Percentiles rank a stretch among this genome's conserved stretches.
Conservation (phyloP, 2,797 vertebrate species). For the Meriones psammophilus region DNA sequence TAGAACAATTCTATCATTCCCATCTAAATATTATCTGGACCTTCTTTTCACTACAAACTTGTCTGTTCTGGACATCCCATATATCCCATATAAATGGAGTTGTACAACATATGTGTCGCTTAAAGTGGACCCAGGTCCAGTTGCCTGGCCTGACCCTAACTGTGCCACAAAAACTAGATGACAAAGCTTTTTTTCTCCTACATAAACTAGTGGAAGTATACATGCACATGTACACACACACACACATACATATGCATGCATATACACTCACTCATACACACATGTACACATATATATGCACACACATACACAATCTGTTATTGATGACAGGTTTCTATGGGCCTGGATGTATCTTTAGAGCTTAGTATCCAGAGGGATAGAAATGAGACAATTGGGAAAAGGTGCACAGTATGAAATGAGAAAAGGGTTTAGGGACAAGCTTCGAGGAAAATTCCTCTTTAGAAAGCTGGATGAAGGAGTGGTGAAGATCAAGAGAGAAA, state of each 20-base stretch:
- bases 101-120: background rate
- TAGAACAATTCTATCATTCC: background rate
- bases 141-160: background rate
- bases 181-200: background rate
- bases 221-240: background rate
- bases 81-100: background rate
- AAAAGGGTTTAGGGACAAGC: background rate
- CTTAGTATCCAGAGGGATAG: background rate
- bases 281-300: accelerated
- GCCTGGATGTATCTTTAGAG: background rate
- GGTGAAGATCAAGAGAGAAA: background rate
- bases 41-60: background rate
- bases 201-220: background rate
- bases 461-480: background rate
- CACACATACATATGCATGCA: background rate
- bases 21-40: background rate
- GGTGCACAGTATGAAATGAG: background rate
- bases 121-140: background rate
- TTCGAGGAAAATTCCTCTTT: background rate
- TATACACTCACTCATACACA: background rate
- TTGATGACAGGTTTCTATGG: background rate
- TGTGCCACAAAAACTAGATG: background rate
- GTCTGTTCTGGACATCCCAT: background rate
- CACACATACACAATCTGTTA: background rate
- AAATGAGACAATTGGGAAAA: background rate